These are phyloP conservation scores for Diarsia brunnea DNA, from an alignment of 2,888 invertebrate species.

Conservation along the genomic window DNA sequence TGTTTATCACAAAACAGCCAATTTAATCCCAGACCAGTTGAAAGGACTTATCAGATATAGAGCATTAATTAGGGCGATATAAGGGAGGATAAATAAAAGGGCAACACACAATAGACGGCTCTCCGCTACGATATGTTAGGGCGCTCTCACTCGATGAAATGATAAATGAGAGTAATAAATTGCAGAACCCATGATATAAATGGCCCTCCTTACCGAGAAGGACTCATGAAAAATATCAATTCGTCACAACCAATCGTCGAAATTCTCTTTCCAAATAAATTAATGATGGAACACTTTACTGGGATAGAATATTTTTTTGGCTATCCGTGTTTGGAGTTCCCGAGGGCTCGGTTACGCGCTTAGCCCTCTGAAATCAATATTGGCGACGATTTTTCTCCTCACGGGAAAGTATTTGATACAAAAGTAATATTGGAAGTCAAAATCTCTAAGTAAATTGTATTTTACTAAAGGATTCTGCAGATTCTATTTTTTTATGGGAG, in stretches of 20 bases:
- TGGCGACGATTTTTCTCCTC: constrained; percentile 54
- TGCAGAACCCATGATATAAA: constrained; percentile 84
- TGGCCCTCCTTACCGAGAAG: constrained; percentile 78
- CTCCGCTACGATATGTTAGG: constrained; percentile 66
- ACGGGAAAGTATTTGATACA: constrained; percentile 46
- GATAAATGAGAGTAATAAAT: constrained; percentile 86
- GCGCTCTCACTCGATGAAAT: constrained; percentile 81
- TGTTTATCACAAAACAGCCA: constrained; percentile 19
- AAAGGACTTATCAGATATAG: constrained; percentile 45
- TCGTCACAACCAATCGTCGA: constrained; percentile 79
- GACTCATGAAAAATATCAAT: constrained; percentile 87
- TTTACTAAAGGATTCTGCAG: background rate
- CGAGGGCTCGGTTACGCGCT: constrained; percentile 64
- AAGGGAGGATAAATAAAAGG: constrained; percentile 64
- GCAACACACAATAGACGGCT: constrained; percentile 65
- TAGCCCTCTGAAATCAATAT: constrained; percentile 67
- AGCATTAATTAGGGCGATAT: constrained; percentile 57
- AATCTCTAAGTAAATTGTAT: background rate
- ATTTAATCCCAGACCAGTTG: constrained; percentile 39
- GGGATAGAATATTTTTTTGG: constrained; percentile 67
- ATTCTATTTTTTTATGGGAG: background rate
- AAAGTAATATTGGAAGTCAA: constrained; percentile 24
- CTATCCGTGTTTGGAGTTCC: constrained; percentile 73
- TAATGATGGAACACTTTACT: constrained; percentile 76
- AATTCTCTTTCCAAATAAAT: constrained; percentile 75